Conservation (phyloP, 2,888 invertebrate species). For the Galerucella pusilla region DNA sequence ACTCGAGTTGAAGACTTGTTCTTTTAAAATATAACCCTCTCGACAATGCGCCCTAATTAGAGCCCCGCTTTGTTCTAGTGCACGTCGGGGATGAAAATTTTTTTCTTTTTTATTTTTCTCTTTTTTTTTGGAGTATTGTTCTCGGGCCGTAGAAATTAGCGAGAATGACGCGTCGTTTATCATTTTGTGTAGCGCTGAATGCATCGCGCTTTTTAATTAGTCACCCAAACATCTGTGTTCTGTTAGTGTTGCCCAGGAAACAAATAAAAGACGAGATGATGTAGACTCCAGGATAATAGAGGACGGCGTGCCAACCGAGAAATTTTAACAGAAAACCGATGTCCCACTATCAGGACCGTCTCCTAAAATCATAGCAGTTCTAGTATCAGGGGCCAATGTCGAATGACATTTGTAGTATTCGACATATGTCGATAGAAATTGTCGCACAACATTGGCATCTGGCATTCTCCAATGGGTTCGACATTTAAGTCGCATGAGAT, state of each 20-base stretch:
- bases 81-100: conserved; percentile 47
- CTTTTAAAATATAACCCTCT: conserved; percentile 56
- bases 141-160: conserved; percentile 52
- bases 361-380: not conserved
- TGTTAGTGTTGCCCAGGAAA: conserved; percentile 57
- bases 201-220: conserved; percentile 63
- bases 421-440: too few species aligned
- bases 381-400: too few species aligned
- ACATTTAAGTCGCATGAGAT: too few species aligned
- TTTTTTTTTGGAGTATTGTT: conserved; percentile 52
- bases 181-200: conserved; percentile 53
- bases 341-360: conserved; percentile 16
- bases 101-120: conserved; percentile 35
- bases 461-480: too few species aligned
- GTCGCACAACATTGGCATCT: too few species aligned
- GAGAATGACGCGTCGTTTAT: conserved; percentile 55
- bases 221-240: conserved; percentile 62
- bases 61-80: conserved; percentile 57
- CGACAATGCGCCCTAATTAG: conserved; percentile 59
- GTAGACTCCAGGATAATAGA: conserved; percentile 13
- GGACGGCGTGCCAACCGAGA: conserved; percentile 32
- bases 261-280: conserved; percentile 51
- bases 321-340: conserved; percentile 27
- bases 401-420: too few species aligned
- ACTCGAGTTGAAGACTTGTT: conserved; percentile 54